Evolutionary conservation across 2,113 vertebrate genomes (phyloP).

Genomic region (Xenopus borealis): DNA sequence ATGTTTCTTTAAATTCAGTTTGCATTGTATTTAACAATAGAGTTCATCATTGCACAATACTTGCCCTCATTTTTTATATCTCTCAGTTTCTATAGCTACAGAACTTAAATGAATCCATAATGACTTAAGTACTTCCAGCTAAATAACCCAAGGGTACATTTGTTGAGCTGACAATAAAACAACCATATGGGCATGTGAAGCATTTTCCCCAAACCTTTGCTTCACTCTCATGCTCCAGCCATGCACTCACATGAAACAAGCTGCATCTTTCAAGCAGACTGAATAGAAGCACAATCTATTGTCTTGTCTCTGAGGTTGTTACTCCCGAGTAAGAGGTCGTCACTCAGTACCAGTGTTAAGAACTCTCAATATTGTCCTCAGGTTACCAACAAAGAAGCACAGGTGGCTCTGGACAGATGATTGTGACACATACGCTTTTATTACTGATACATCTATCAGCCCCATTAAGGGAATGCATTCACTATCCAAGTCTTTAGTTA

Average conservation of each 20-base stretch:
- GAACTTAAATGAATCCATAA: conserved; percentile 39
- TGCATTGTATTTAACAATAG: conserved; percentile 31
- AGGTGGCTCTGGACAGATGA: too few species aligned
- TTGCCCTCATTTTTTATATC: conserved; percentile 16
- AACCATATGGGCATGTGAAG: conserved; percentile 7
- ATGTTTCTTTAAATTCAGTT: neutral
- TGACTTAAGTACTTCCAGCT: conserved; percentile 10
- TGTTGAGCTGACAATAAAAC: conserved; percentile 9
- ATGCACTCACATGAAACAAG: conserved; percentile 23
- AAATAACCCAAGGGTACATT: conserved; percentile 31
- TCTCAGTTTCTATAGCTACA: conserved; percentile 36
- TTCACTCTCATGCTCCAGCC: neutral
- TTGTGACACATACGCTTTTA: too few species aligned
- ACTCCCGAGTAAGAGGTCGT: neutral
- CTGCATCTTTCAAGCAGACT: neutral
- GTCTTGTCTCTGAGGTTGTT: neutral
- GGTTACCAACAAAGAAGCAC: too few species aligned
- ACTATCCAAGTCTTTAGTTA: too few species aligned
- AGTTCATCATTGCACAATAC: conserved; percentile 22
- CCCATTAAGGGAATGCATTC: too few species aligned
- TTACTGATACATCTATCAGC: too few species aligned
- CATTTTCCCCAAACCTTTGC: conserved; percentile 11
- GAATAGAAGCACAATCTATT: neutral
- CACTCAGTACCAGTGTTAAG: too few species aligned
- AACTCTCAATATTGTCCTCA: too few species aligned